Conservation (phyloP, 2,797 vertebrate genomes). For the Leuciscus waleckii region DNA sequence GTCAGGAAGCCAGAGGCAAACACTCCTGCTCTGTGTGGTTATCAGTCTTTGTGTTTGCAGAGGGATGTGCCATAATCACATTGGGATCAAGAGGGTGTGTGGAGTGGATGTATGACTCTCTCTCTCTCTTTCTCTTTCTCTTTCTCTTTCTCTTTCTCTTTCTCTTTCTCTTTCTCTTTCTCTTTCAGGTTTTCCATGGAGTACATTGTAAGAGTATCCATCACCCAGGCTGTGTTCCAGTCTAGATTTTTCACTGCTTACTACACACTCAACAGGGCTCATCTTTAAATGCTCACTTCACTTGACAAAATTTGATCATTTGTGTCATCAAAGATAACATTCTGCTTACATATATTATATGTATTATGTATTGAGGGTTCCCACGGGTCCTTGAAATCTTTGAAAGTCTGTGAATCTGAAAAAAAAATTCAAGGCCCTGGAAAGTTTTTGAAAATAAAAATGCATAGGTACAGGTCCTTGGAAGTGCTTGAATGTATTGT, state of each 20-base stretch:
- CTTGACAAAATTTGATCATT: not conserved
- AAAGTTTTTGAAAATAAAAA: too few species aligned
- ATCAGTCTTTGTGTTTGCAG: conserved; percentile 46
- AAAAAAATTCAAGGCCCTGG: too few species aligned
- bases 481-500: too few species aligned
- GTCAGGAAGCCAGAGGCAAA: conserved; percentile 49
- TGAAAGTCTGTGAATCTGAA: too few species aligned
- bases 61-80: conserved; percentile 25
- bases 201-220: not conserved
- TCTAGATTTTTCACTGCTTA: not conserved
- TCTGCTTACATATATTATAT: not conserved
- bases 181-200: not conserved
- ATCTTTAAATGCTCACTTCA: not conserved
- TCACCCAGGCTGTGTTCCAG: not conserved
- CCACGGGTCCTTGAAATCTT: too few species aligned
- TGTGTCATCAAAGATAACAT: not conserved
- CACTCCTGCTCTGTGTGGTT: conserved; percentile 46
- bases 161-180: not conserved
- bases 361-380: not conserved
- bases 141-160: not conserved
- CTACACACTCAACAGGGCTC: not conserved
- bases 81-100: conserved; percentile 38
- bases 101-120: not conserved
- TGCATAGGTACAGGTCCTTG: too few species aligned
- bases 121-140: not conserved